These are phyloP conservation scores for Ligdia adustata DNA, from an alignment of 2,888 invertebrate genomes.

Conservation along the genomic window DNA sequence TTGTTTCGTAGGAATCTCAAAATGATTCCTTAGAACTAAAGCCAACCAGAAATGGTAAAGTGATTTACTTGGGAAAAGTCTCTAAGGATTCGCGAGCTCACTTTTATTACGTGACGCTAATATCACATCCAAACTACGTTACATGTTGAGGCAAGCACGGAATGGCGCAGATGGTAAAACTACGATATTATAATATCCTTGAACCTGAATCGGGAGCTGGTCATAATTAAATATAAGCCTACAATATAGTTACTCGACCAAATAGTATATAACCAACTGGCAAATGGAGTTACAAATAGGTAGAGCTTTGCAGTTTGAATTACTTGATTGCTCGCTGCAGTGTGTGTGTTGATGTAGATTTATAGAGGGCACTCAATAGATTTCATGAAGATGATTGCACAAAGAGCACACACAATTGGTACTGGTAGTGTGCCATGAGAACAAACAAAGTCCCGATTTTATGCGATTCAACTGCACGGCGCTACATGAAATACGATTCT, in stretches of 20 bases:
- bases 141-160: background rate
- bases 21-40: conserved; percentile 15
- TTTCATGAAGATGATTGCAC: conserved; percentile 54
- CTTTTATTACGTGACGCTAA: conserved; percentile 60
- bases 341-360: conserved; percentile 74
- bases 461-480: conserved; percentile 6
- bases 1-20: conserved; percentile 3
- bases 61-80: conserved; percentile 80
- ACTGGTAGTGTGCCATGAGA: conserved; percentile 41
- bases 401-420: conserved; percentile 49
- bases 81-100: conserved; percentile 69
- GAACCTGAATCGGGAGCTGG: conserved; percentile 10
- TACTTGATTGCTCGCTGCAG: conserved; percentile 71
- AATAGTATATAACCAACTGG: conserved; percentile 51
- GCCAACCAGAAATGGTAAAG: conserved; percentile 64
- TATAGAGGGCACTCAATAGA: conserved; percentile 61
- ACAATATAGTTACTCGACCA: conserved; percentile 51
- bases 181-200: conserved; percentile 13
- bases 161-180: conserved; percentile 13
- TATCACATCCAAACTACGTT: conserved; percentile 42
- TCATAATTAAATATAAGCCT: conserved; percentile 57
- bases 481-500: too few relatives aligned
- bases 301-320: conserved; percentile 69
- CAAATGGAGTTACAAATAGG: conserved; percentile 65
- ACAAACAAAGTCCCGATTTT: conserved; percentile 40